Conservation (phyloP, 2,113 vertebrate species). For the Daboia siamensis region DNA sequence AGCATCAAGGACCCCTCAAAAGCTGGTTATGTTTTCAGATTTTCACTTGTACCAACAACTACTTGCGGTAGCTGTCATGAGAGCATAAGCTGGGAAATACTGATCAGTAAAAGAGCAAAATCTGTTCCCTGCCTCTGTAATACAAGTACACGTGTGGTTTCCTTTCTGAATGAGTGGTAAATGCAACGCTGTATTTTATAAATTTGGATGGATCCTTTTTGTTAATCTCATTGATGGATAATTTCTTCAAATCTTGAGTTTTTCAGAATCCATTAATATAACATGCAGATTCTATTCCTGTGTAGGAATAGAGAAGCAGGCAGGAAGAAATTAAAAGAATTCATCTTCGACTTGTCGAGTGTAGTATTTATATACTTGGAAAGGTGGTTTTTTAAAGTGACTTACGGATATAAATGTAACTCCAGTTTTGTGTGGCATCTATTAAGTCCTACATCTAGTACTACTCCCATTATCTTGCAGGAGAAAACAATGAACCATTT, state of each 20-base stretch:
- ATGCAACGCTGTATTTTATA: neutral
- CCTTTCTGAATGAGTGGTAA: neutral
- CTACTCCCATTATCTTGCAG: neutral
- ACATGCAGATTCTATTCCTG: neutral
- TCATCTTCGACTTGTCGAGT: neutral
- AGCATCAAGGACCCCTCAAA: neutral
- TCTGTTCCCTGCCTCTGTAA: neutral
- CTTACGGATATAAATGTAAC: neutral
- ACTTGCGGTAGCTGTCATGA: neutral
- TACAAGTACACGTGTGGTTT: neutral
- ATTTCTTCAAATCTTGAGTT: neutral
- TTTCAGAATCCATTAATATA: neutral
- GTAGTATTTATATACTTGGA: neutral
- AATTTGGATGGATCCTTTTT: neutral
- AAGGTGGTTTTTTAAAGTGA: neutral
- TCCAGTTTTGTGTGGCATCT: neutral
- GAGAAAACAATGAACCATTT: neutral
- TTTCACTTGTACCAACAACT: neutral
- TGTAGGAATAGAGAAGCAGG: neutral
- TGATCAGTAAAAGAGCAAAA: neutral
- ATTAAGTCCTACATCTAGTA: neutral
- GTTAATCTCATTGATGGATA: neutral
- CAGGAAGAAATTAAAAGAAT: neutral
- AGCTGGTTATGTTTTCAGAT: neutral
- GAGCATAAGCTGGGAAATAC: neutral